Percentiles rank a stretch among this genome's conserved stretches.
Conservation (phyloP, 2,888 invertebrate species). For the Trichopoda pennipes region DNA sequence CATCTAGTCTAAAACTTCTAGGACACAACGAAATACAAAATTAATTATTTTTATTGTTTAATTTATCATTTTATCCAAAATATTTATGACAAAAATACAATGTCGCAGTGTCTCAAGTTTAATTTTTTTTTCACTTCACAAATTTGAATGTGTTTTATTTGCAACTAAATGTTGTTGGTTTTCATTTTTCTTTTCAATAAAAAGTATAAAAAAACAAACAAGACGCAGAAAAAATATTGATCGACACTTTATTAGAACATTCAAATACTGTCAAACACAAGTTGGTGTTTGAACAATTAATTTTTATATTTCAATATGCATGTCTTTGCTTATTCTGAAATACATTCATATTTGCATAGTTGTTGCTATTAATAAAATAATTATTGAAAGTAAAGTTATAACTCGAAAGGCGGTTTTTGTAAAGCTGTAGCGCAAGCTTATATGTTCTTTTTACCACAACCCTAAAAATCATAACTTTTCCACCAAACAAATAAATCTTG, state of each 20-base stretch:
- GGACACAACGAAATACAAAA: slow-evolving; percentile 1
- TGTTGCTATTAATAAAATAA: slow-evolving; percentile 25
- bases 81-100: neutral
- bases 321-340: slow-evolving; percentile 4
- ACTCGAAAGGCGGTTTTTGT: neutral
- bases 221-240: slow-evolving; percentile 14
- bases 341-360: slow-evolving; percentile 41
- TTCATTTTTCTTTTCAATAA: too few relatives aligned
- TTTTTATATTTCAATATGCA: slow-evolving; percentile 12
- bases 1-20: slow-evolving; percentile 25
- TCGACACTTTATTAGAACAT: slow-evolving; percentile 37
- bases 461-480: too few relatives aligned
- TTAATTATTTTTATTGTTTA: neutral
- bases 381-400: slow-evolving; percentile 10
- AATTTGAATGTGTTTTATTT: slow-evolving; percentile 7
- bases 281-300: slow-evolving; percentile 38
- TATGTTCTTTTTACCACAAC: too few relatives aligned
- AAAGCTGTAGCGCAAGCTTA: too few relatives aligned
- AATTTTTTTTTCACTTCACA: neutral
- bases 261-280: slow-evolving; percentile 40
- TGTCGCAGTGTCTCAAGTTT: neutral
- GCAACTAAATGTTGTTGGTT: slow-evolving; percentile 25
- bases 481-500: too few relatives aligned
- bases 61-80: slow-evolving; percentile 4
- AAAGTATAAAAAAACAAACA: slow-evolving; percentile 22